Percentiles rank a stretch among this genome's conserved stretches.
Conservation (phyloP, 2,888 invertebrate genomes). For the Pammene fasciana region DNA sequence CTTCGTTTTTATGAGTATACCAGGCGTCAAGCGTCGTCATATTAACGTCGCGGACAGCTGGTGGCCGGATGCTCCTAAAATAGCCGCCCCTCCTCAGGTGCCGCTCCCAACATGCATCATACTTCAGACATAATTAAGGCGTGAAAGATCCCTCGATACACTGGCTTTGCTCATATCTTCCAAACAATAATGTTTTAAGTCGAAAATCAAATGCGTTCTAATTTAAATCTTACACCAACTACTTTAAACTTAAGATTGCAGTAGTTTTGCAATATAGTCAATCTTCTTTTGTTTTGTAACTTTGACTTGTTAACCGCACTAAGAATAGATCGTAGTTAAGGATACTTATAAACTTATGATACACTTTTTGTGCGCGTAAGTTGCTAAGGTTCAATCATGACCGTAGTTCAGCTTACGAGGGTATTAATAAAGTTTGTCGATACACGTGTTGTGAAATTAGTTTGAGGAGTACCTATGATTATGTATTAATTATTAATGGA, state of each 20-base stretch:
- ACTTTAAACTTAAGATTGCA: background rate
- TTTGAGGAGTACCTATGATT: background rate
- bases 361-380: conserved; percentile 3
- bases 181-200: conserved; percentile 12
- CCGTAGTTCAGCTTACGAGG: background rate
- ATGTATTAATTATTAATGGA: background rate
- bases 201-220: background rate
- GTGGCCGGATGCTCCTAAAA: conserved; percentile 77
- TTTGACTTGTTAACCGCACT: conserved; percentile 41
- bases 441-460: conserved; percentile 11
- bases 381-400: conserved; percentile 6
- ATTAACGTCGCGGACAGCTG: conserved; percentile 77
- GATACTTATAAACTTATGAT: conserved; percentile 18
- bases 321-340: conserved; percentile 50
- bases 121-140: conserved; percentile 57
- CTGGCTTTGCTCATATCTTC: conserved; percentile 42
- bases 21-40: conserved; percentile 74
- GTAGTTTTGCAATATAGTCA: background rate
- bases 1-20: conserved; percentile 55
- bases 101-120: conserved; percentile 67
- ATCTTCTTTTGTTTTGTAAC: background rate
- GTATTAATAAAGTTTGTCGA: conserved; percentile 18
- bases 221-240: background rate
- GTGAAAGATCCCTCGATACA: conserved; percentile 60
- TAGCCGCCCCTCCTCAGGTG: conserved; percentile 66